Base-by-base conservation (phyloP, 2,113 vertebrate genomes). In the Neolamprologus cancellatus region DNA sequence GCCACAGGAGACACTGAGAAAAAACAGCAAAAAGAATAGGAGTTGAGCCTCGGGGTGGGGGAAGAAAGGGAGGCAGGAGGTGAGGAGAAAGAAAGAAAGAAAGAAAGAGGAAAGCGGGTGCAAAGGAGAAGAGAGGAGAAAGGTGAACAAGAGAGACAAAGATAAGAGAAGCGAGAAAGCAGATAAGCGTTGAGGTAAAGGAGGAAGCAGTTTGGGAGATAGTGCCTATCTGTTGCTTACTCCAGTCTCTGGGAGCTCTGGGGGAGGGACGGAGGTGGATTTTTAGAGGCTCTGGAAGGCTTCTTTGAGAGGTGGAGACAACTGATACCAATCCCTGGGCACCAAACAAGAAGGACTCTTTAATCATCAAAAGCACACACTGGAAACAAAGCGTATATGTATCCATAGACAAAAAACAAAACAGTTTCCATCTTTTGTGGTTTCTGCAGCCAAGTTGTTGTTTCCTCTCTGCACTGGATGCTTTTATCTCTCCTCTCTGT, bases 291-390 rank as follows among this genome's bases (percentile, higher is more conserved):
- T 61, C 61, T 71, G 32, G 48, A 84, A 87, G 66, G 76, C 79
- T 88, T 84, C 61, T 86, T 69, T 76, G 71, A 90, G 87, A 91
- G 81, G 85, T 89, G 90, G 86, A 89, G 87, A 88, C 64, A 91
- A 93, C 84, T 71, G 82, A 84, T 86, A 74, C 84, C 34, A 53
- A 44, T 91, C 83, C 85, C 88, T 79, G 84, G 71, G 87, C 87
- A 88, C 89, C 84, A 92, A 93, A 93, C 78, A 87, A 91, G 84
- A 88, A 88, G 88, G 91, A 83, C 91, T 88, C 94, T 94, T 94
- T 91, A 91, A 95, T 95, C 88, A 91, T 87, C 66, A 88, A 54
- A 86, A 11, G 81, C 55, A 84, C 52, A 83, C 80, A 57, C 53
- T 28, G 12, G 54, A 82, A 81, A 87, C 7, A 17, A 86, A 82